Evolutionary conservation across 2,113 vertebrate species (phyloP), one percentile per base, ranked within the genome.

Genomic region (Phyllostomus hastatus): DNA sequence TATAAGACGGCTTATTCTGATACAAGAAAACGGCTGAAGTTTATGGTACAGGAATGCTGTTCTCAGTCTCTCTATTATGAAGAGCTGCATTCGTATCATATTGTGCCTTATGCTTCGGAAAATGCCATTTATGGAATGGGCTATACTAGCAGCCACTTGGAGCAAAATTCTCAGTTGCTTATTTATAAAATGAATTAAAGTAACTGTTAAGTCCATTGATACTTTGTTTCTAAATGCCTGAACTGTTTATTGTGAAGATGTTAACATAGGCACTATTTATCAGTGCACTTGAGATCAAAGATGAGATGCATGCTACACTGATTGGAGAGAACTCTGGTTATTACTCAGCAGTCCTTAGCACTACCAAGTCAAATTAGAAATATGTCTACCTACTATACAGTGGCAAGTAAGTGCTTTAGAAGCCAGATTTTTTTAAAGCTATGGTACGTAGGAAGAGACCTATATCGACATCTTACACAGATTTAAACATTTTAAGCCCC

Each of bases 121-220:
- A 98, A 98, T 95, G 98, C 99, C 98, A 98, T 99, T 95, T 99
- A 99, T 33, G 97, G 99, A 79, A 98, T 99, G 98, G 99, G 98
- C 97, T 99, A 99, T 97, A 98, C 99, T n/a, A 98, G 98, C 94
- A 98, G 98, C 97, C 96, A 98, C 95, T 97, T 99, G 93, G 98
- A 98, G 98, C 99, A 98, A 98, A 98, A 99, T 92, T 98, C 99
- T 97, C 99, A 98, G 97, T 98, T 99, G 97, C 99, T 99, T 95
- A 99, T 99, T 97, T 99, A 99, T 98, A 98, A 99, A 98, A 98
- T 99, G 98, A 99, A 99, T 97, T 99, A 99, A 98, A 98, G 98
- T 97, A 98, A 99, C 97, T 99, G 97, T 98, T 97, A 97, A 98
- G 98, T 97, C 82, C 90, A 83, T 86, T 97, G 97, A 97, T 97